These are phyloP conservation scores for Allobates femoralis DNA, from an alignment of 2,797 vertebrate genomes.

Conservation along the genomic window DNA sequence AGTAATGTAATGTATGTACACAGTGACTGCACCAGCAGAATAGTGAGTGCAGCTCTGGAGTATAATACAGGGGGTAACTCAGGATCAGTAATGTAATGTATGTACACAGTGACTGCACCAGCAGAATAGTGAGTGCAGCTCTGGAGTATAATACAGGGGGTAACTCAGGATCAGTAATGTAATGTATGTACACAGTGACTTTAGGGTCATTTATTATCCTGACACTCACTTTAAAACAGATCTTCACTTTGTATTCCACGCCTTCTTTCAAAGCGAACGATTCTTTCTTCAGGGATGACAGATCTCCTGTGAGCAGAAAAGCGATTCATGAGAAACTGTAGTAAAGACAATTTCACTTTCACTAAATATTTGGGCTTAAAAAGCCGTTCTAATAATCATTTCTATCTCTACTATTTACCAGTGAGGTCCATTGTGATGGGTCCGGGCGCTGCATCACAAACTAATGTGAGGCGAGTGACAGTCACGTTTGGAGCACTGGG, in stretches of 20 bases:
- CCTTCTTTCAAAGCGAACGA: constrained; percentile 79
- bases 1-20: too few species aligned
- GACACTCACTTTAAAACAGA: constrained; percentile 80
- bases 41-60: too few species aligned
- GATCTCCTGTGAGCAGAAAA: constrained; percentile 70
- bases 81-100: too few species aligned
- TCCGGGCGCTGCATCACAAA: constrained; percentile 78
- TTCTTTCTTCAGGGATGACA: constrained; percentile 79
- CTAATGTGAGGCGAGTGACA: constrained; percentile 79
- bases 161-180: not conserved
- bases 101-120: too few species aligned
- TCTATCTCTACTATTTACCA: constrained; percentile 68
- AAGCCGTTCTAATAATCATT: not conserved
- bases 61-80: too few species aligned
- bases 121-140: not conserved
- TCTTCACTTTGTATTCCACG: constrained; percentile 80
- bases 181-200: too few species aligned
- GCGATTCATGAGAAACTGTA: not conserved
- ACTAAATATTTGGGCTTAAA: too few species aligned
- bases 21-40: too few species aligned
- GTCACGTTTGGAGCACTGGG: constrained; percentile 77
- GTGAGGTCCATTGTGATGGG: constrained; percentile 83
- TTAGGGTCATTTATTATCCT: not conserved
- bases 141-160: too few species aligned
- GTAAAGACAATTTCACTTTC: not conserved